phyloP scores from a whole-genome alignment of 1,140 invertebrate species.

The Calliopsis andreniformis region DNA sequence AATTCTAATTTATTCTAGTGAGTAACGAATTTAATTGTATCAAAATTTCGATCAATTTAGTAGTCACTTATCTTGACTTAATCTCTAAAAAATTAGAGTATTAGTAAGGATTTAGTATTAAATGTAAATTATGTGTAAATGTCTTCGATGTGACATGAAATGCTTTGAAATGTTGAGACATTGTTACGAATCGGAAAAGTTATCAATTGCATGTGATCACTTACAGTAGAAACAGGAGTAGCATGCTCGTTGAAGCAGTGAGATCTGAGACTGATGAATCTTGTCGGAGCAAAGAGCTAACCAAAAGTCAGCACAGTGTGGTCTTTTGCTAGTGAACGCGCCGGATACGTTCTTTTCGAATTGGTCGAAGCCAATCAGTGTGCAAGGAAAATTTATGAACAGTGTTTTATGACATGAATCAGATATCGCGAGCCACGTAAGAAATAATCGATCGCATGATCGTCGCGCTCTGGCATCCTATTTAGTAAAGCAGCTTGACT shows the following conservation, averaged over 20 bases:
- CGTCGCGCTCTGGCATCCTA: background rate
- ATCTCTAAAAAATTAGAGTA: too few species aligned
- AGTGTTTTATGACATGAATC: background rate
- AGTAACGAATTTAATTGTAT: too few species aligned
- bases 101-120: too few species aligned
- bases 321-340: background rate
- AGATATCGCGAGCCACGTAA: background rate
- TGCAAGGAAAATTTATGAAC: conserved; percentile 21
- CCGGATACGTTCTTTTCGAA: background rate
- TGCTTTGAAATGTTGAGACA: background rate
- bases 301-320: background rate
- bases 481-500: background rate
- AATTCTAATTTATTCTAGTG: too few species aligned
- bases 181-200: background rate
- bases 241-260: conserved; percentile 18
- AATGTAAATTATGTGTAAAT: too few species aligned
- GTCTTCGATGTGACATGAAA: background rate
- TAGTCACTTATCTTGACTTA: too few species aligned
- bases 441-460: background rate
- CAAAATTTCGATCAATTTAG: too few species aligned
- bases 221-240: conserved; percentile 37
- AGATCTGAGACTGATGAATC: conserved; percentile 17
- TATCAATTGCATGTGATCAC: background rate
- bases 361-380: background rate
- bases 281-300: background rate